Evolutionary conservation across 2,888 invertebrate species (phyloP), one percentile per base, ranked within the genome.

Genomic region (Aphelenchoides bicaudatus): DNA sequence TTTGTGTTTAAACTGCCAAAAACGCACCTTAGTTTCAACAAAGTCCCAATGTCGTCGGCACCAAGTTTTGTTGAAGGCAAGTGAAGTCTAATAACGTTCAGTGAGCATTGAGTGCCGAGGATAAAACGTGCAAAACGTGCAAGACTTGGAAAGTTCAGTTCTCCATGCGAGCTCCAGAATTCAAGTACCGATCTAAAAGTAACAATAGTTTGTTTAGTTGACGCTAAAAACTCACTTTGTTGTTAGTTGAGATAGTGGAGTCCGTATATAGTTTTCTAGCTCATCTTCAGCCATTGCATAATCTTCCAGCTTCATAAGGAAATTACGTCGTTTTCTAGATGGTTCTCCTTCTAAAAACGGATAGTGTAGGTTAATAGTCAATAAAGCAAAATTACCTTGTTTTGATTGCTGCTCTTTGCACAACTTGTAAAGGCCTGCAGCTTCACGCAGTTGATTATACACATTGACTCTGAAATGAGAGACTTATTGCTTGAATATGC

Each of bases 101-200:
- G 39, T n/a, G 67, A 58, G 8, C 58, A 59, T 8, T 57, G 56
- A 8, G 59, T 56, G 1, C 60, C 56, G 16, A 67, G 53, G 16
- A 68, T 34, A 21, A 70, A 64, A 16, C 73, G 70, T 2, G 72
- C 72, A 28, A 74, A 52, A 1, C 58, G 50, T n/a, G 67, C 56
- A 28, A 74, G 59, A 3, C 59, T 53, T 6, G 73, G 73, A 58
- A 72, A 74, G 31, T 74, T 67, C 5, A 60, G 37, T 31, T 67
- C 67, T 8, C 74, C 73, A 16, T 64, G 61, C 21, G 67, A 65
- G 16, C 66, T 65, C 74, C 74, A 74, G 62, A 74, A 74, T 25
- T 66, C 66, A 50, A 70, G 67, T 39, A 74, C 65, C 50, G 70
- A 67, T 62, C 73, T 72, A 59, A 29, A 66, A 67, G 56, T 16